Conservation (phyloP, 2,797 vertebrate genomes). For the Lycodopsis pacificus region DNA sequence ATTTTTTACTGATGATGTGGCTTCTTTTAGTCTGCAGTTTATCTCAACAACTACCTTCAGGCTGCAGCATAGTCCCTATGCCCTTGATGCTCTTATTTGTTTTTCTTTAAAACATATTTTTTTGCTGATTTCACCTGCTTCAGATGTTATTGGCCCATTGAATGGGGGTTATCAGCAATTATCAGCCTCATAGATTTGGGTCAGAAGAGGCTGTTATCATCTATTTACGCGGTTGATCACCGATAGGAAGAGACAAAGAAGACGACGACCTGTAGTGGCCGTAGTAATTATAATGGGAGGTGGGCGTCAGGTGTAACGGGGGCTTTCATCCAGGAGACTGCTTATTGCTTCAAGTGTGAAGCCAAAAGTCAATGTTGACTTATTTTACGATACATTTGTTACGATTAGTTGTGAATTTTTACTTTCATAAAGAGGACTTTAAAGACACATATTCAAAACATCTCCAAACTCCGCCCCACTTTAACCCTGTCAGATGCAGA, state of each 20-base stretch:
- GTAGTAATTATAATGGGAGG: neutral
- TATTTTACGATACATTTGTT: neutral
- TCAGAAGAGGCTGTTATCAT: neutral
- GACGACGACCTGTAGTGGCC: neutral
- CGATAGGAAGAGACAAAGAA: neutral
- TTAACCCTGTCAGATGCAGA: too few relatives aligned
- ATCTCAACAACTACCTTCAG: neutral
- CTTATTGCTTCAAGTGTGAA: neutral
- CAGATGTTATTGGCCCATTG: too few relatives aligned
- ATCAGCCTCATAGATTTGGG: neutral
- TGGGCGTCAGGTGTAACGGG: neutral
- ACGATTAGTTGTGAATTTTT: too few relatives aligned
- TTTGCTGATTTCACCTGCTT: too few relatives aligned
- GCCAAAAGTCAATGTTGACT: neutral
- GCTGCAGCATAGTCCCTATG: neutral
- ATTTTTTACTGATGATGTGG: neutral
- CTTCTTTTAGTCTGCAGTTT: slow-evolving; percentile 8
- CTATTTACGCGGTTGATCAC: neutral
- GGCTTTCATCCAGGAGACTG: too few relatives aligned
- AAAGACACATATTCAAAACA: neutral
- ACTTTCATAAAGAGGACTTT: too few relatives aligned
- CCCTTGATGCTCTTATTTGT: neutral
- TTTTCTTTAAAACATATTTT: too few relatives aligned
- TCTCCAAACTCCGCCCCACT: too few relatives aligned
- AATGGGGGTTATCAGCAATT: neutral